These are phyloP conservation scores for Salvator merianae DNA, from an alignment of 2,113 vertebrate genomes.

Conservation along the genomic window DNA sequence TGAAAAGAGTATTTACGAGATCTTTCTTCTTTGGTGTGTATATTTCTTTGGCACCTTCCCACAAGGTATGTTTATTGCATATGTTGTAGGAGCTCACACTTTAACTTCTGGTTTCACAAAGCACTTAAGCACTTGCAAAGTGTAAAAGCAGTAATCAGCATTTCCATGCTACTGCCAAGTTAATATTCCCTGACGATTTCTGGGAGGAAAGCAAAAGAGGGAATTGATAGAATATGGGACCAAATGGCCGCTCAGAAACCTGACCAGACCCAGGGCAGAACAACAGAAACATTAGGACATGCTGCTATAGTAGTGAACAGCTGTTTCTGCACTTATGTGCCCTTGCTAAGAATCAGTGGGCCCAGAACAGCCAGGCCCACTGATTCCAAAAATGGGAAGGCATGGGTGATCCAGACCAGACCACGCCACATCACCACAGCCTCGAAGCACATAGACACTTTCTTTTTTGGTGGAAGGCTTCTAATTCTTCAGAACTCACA, in stretches of 20 bases:
- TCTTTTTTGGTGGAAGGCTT: too few species aligned
- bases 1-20: not conserved
- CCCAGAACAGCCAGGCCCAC: too few species aligned
- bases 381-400: too few species aligned
- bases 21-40: not conserved
- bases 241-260: not conserved
- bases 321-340: too few species aligned
- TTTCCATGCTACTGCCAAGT: conserved; percentile 19
- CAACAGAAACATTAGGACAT: not conserved
- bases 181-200: conserved; percentile 27
- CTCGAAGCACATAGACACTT: too few species aligned
- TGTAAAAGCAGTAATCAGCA: not conserved
- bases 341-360: too few species aligned
- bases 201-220: not conserved
- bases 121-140: conserved; percentile 27
- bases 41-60: conserved; percentile 21
- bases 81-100: not conserved
- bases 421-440: too few species aligned
- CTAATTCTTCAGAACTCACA: too few species aligned
- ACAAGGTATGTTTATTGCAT: conserved; percentile 23
- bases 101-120: conserved; percentile 1
- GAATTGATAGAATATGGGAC: not conserved
- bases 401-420: too few species aligned
- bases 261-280: not conserved
- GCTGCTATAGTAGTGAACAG: too few species aligned